Conservation (phyloP, 2,797 vertebrate species). For the Danio albolineatus region DNA sequence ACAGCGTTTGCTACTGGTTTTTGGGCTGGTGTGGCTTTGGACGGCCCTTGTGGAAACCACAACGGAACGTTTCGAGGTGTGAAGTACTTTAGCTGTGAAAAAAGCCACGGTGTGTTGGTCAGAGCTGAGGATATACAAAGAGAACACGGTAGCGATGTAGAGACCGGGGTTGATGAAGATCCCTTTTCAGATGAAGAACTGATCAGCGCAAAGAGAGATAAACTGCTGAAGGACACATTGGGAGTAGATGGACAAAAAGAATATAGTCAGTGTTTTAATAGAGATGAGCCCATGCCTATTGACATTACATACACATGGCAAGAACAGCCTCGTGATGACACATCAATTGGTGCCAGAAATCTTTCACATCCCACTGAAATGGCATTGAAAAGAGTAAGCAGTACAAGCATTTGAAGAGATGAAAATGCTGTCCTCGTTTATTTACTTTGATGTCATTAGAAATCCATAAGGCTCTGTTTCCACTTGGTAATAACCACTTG, state of each 20-base stretch:
- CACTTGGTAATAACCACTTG: no score
- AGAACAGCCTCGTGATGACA: constrained; percentile 24
- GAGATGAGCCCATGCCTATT: constrained; percentile 33
- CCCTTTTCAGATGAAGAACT: constrained; percentile 57
- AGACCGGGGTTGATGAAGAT: constrained; percentile 55
- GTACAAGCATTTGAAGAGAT: not conserved
- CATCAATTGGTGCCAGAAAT: not conserved
- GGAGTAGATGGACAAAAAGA: constrained; percentile 44
- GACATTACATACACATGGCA: constrained; percentile 27
- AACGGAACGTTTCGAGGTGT: constrained; percentile 70
- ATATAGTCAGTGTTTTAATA: constrained; percentile 19
- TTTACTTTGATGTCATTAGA: not conserved
- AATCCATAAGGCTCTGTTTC: not conserved
- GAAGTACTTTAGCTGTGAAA: constrained; percentile 71
- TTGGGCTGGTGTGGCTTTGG: constrained; percentile 73
- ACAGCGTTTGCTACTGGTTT: constrained; percentile 65
- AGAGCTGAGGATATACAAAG: constrained; percentile 63
- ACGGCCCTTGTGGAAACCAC: constrained; percentile 68
- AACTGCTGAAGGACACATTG: not conserved
- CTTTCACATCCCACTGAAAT: not conserved
- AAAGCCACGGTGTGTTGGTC: constrained; percentile 69
- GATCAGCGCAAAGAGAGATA: constrained; percentile 1
- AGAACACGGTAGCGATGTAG: constrained; percentile 39
- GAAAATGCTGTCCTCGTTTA: not conserved
- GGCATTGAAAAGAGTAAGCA: constrained; percentile 5